A percentile compares a stretch with the other conserved stretches of the same genome.
Evolutionary conservation across 2,888 invertebrate species (phyloP).

Genomic region (Gibbula magus): DNA sequence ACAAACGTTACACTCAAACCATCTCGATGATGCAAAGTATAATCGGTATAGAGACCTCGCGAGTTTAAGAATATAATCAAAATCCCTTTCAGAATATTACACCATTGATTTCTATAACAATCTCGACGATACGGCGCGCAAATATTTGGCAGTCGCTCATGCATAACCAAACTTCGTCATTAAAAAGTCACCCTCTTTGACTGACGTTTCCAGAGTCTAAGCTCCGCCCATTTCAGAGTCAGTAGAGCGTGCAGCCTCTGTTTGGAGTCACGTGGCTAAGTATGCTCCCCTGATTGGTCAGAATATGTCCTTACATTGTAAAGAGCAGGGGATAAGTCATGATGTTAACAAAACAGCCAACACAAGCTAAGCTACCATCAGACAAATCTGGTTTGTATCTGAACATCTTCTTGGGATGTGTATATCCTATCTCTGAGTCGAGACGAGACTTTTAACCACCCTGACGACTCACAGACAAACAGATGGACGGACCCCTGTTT

Average conservation of each 20-base stretch:
- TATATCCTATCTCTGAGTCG: neutral
- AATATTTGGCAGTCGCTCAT: neutral
- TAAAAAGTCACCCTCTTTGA: neutral
- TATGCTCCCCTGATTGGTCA: neutral
- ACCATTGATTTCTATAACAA: conserved; percentile 4
- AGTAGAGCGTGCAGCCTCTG: conserved; percentile 20
- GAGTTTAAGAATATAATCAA: too few species aligned
- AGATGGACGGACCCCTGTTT: conserved; percentile 35
- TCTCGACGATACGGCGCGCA: neutral
- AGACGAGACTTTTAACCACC: neutral
- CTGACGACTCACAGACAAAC: neutral
- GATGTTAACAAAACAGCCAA: neutral
- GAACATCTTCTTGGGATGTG: neutral
- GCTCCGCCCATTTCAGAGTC: conserved; percentile 12
- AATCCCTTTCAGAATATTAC: neutral
- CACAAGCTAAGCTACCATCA: neutral
- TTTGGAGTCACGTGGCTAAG: conserved; percentile 4
- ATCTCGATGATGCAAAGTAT: too few species aligned
- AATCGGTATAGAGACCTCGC: too few species aligned
- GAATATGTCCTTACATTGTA: conserved; percentile 11
- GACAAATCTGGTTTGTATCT: neutral
- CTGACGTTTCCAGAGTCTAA: neutral
- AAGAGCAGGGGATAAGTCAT: neutral
- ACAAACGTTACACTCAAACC: too few species aligned
- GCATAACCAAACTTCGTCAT: conserved; percentile 10